Evolutionary conservation across 2,888 invertebrate species (phyloP).

Genomic region (Dusona sp.): DNA sequence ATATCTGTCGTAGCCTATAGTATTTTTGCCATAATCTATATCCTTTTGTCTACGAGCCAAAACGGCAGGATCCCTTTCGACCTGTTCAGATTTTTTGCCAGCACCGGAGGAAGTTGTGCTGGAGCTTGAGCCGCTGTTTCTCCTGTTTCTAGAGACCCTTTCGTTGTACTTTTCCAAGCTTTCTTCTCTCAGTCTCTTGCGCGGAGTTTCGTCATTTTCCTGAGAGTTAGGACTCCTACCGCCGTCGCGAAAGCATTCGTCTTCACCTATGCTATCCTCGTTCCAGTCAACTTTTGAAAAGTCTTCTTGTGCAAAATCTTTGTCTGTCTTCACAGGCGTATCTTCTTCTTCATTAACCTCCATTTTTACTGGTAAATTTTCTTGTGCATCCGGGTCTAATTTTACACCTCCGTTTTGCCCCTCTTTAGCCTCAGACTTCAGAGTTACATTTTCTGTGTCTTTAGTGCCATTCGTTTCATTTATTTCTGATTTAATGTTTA

Average conservation of each 20-base stretch:
- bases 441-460: not conserved
- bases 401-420: not conserved
- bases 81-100: conserved; percentile 80
- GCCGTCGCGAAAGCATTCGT: conserved; percentile 27
- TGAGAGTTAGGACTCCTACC: conserved; percentile 19
- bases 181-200: conserved; percentile 78
- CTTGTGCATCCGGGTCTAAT: not conserved
- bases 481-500: conserved; percentile 52
- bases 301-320: not conserved
- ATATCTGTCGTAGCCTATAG: conserved; percentile 93
- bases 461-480: conserved; percentile 20
- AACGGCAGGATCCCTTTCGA: conserved; percentile 90
- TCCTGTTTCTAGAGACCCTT: conserved; percentile 77
- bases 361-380: conserved; percentile 21
- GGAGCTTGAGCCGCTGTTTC: conserved; percentile 79
- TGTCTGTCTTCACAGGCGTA: not conserved
- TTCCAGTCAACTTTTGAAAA: not conserved
- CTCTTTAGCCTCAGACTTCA: not conserved
- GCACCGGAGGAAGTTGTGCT: conserved; percentile 79
- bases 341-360: conserved; percentile 8
- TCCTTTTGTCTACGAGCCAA: conserved; percentile 95
- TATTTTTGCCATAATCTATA: conserved; percentile 98
- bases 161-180: conserved; percentile 69
- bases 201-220: conserved; percentile 57
- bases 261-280: conserved; percentile 7